Evolutionary conservation across 2,113 vertebrate species (phyloP).

Genomic region (Psittacara wagleri): DNA sequence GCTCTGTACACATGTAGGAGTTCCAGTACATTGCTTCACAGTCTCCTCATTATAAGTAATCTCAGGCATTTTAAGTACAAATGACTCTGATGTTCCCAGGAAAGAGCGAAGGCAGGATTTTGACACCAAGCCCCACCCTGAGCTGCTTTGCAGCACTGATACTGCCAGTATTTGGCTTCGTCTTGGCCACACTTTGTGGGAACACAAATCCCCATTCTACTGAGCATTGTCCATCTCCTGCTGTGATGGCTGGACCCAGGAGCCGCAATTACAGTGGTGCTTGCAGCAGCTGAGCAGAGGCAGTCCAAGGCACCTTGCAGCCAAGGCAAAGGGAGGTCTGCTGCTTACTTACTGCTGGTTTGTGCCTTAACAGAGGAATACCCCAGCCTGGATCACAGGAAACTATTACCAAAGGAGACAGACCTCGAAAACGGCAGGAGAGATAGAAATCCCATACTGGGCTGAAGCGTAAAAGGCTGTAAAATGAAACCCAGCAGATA

Average conservation of each 20-base stretch:
- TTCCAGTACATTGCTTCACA: not conserved
- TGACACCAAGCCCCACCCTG: not conserved
- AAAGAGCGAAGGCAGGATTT: not conserved
- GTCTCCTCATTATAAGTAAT: not conserved
- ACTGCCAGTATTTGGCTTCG: not conserved
- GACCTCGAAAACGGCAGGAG: not conserved
- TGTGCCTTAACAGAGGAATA: not conserved
- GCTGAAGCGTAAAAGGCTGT: not conserved
- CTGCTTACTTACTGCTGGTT: not conserved
- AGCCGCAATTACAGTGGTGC: fast-evolving
- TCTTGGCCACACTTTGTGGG: not conserved
- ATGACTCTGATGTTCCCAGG: not conserved
- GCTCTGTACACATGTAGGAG: not conserved
- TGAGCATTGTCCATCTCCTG: not conserved
- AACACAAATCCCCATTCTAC: not conserved
- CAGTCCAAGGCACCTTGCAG: not conserved
- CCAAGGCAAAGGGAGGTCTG: fast-evolving
- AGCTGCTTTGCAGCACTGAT: not conserved
- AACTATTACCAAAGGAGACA: not conserved
- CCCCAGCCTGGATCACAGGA: not conserved
- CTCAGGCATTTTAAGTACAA: not conserved
- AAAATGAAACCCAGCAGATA: not conserved
- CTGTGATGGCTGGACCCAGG: not conserved
- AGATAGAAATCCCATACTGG: not conserved
- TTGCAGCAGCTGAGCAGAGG: not conserved